Percentiles rank a stretch among this genome's conserved stretches.
Evolutionary conservation across 1,140 invertebrate genomes (phyloP).

Genomic region (Cydia amplana): DNA sequence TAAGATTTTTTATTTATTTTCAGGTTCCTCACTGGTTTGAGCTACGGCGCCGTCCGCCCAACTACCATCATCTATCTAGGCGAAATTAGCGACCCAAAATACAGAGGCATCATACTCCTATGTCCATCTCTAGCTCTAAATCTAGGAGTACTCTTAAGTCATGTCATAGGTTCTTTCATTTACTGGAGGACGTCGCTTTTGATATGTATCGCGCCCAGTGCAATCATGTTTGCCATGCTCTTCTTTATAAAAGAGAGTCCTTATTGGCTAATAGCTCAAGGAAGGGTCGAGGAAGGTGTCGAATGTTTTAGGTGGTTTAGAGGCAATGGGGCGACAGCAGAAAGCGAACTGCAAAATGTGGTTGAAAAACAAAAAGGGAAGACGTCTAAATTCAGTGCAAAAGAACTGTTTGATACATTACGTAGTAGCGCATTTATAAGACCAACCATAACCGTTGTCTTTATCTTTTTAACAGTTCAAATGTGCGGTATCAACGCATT

Average conservation of each 20-base stretch:
- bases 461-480: constrained; percentile 44
- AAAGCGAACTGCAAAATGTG: constrained; percentile 47
- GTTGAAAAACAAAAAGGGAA: constrained; percentile 47
- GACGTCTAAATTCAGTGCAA: constrained; percentile 35
- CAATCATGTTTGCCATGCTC: constrained; percentile 37
- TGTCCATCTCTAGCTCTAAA: constrained; percentile 64
- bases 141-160: constrained; percentile 69
- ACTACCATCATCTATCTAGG: constrained; percentile 64
- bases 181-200: constrained; percentile 66
- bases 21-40: constrained; percentile 79
- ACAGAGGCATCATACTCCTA: constrained; percentile 73
- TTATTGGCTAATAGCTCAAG: constrained; percentile 55
- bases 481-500: constrained; percentile 54
- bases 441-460: constrained; percentile 40
- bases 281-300: constrained; percentile 48
- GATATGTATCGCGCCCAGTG: constrained; percentile 43
- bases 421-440: constrained; percentile 45
- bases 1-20: neutral
- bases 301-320: constrained; percentile 50
- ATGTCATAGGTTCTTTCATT: constrained; percentile 76
- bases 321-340: constrained; percentile 41
- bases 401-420: constrained; percentile 38
- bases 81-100: constrained; percentile 73
- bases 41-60: constrained; percentile 61
- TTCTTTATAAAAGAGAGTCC: constrained; percentile 56